These are phyloP conservation scores for Menidia menidia DNA, from an alignment of 2,797 vertebrate species.

Conservation along the genomic window DNA sequence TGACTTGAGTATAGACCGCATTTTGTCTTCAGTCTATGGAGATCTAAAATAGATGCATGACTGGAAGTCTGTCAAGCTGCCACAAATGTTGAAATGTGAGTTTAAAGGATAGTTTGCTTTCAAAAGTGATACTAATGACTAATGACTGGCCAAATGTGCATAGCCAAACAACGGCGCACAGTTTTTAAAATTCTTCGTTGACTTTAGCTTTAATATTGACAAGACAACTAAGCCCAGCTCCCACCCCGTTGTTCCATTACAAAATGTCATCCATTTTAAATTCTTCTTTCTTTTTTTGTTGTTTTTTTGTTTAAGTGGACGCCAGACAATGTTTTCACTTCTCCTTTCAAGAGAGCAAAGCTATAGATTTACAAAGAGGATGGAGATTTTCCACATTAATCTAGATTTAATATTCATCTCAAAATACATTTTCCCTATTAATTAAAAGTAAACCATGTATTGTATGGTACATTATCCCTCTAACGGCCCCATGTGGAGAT, in stretches of 20 bases:
- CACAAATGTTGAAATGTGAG: neutral
- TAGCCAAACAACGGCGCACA: neutral
- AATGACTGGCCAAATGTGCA: neutral
- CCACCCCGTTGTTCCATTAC: constrained; percentile 5
- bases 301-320: constrained; percentile 40
- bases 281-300: constrained; percentile 53
- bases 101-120: neutral
- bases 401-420: constrained; percentile 97
- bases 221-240: constrained; percentile 18
- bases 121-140: neutral
- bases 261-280: constrained; percentile 61
- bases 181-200: constrained; percentile 3
- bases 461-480: constrained; percentile 99
- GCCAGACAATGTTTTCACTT: constrained; percentile 32
- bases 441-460: constrained; percentile 99
- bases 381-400: constrained; percentile 92
- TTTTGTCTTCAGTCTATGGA: too few species aligned
- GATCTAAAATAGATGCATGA: too few species aligned
- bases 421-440: constrained; percentile 95
- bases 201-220: constrained; percentile 6
- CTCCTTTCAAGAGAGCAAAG: constrained; percentile 57
- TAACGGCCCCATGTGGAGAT: constrained; percentile 99
- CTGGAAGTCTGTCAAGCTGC: neutral
- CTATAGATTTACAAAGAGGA: constrained; percentile 79
- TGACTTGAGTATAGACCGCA: too few species aligned